Evolutionary conservation across 2,888 invertebrate genomes (phyloP), one percentile per base, ranked within the genome.

Genomic region (Microctonus hyperodae): DNA sequence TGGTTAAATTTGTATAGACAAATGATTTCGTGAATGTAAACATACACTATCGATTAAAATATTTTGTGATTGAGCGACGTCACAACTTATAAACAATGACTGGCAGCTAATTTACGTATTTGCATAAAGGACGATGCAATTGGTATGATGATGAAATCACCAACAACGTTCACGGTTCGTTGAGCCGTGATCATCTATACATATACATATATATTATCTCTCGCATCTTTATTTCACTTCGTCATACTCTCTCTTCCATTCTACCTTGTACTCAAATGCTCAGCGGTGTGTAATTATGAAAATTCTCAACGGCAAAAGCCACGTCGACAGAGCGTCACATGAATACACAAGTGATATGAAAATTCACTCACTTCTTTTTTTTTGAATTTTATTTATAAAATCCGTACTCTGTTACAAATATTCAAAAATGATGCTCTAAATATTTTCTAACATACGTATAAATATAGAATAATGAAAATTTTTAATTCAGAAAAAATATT

Each of bases 281-380:
- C 44, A 44, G 44, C 25, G 23, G 22, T 51, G 51, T 51, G 51
- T 51, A 51, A 51, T 51, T 51, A 51, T 51, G 51, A 51, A 51
- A 51, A 23, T 22, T 51, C 11, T 23, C 25, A n/a, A 51, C 51
- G 6, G 11, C 51, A 51, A 25, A 51, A 51, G 44, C 44, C 51
- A 23, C 51, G 51, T 51, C 22, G 51, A 13, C 51, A 44, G 16
- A 44, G 23, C 51, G 11, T 51, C 25, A 22, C 25, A 51, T 44
- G 44, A 44, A 44, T 51, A 23, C 23, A 51, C 25, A 51, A 51
- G 25, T 25, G 25, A 51, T 23, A 51, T 25, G 22, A 51, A 51
- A 51, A 51, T 51, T 51, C 23, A 23, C 25, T 51, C 25, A 23
- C 25, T 51, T n/a, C n/a, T 40, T 25, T n/a, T 22, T 1, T n/a